Conservation (phyloP, 2,888 invertebrate genomes). For the Xanthia togata region DNA sequence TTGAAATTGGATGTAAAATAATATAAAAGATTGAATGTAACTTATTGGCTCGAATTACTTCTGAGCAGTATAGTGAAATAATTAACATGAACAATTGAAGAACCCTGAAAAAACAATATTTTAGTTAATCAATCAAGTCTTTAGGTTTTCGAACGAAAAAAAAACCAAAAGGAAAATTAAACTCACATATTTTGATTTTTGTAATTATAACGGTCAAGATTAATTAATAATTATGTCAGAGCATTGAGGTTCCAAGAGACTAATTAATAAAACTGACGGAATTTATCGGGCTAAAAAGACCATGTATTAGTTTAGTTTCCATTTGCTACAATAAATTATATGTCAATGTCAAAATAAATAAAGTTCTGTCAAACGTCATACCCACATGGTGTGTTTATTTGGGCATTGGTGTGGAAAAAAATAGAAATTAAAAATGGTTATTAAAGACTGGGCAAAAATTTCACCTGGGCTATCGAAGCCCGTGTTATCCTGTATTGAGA, state of each 20-base stretch:
- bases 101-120: not conserved
- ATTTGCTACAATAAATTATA: slow-evolving; percentile 33
- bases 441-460: slow-evolving; percentile 85
- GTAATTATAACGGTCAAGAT: not conserved
- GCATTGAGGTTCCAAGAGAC: not conserved
- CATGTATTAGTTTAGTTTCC: not conserved
- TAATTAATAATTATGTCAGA: not conserved
- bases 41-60: not conserved
- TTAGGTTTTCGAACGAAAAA: slow-evolving; percentile 28
- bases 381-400: slow-evolving; percentile 63
- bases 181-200: not conserved
- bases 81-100: not conserved
- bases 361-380: slow-evolving; percentile 59
- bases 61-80: not conserved
- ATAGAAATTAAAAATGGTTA: slow-evolving; percentile 77
- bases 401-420: not conserved
- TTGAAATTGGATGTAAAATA: slow-evolving; percentile 19
- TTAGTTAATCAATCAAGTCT: not conserved
- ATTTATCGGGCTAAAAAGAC: not conserved
- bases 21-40: not conserved
- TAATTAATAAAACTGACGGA: not conserved
- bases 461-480: slow-evolving; percentile 86
- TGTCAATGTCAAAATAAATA: slow-evolving; percentile 54
- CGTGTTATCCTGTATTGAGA: slow-evolving; percentile 87
- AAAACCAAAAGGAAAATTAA: not conserved